These are phyloP conservation scores for Lutjanus erythropterus DNA, from an alignment of 2,113 vertebrate genomes.

Conservation along the genomic window DNA sequence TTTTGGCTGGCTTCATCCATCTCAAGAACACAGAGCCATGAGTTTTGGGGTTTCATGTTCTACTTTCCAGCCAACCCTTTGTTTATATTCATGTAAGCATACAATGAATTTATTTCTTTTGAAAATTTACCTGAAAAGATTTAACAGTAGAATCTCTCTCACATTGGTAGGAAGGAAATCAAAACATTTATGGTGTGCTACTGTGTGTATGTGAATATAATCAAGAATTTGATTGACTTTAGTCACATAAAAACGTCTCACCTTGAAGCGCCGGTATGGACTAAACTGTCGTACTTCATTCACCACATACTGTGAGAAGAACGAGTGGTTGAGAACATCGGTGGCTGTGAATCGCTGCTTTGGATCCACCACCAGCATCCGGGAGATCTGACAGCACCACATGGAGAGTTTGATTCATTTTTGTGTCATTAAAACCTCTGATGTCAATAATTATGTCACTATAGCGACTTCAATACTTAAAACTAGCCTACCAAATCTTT, in stretches of 20 bases:
- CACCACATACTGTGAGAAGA: slow-evolving; percentile 96
- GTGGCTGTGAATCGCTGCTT: slow-evolving; percentile 87
- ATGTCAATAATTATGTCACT: not conserved
- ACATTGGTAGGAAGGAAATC: too few relatives aligned
- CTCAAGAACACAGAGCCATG: too few relatives aligned
- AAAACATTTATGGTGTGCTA: too few relatives aligned
- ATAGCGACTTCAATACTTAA: not conserved
- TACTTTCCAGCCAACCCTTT: too few relatives aligned
- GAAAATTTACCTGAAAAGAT: too few relatives aligned
- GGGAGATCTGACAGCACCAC: slow-evolving; percentile 87
- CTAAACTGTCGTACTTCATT: slow-evolving; percentile 95
- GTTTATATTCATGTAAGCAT: too few relatives aligned
- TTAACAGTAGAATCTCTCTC: too few relatives aligned
- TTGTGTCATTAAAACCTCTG: not conserved
- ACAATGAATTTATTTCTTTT: too few relatives aligned
- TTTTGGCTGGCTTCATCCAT: too few relatives aligned
- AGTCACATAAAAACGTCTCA: slow-evolving; percentile 63
- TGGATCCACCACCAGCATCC: slow-evolving; percentile 92
- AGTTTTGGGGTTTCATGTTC: too few relatives aligned
- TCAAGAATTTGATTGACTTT: not conserved
- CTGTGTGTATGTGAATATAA: not conserved
- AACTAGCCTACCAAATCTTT: slow-evolving; percentile 91
- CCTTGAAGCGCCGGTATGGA: slow-evolving; percentile 95
- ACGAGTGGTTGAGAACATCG: slow-evolving; percentile 92
- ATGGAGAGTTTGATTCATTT: not conserved